phyloP scores from a whole-genome alignment of 2,888 invertebrate species.

The Cataglyphis livida region DNA sequence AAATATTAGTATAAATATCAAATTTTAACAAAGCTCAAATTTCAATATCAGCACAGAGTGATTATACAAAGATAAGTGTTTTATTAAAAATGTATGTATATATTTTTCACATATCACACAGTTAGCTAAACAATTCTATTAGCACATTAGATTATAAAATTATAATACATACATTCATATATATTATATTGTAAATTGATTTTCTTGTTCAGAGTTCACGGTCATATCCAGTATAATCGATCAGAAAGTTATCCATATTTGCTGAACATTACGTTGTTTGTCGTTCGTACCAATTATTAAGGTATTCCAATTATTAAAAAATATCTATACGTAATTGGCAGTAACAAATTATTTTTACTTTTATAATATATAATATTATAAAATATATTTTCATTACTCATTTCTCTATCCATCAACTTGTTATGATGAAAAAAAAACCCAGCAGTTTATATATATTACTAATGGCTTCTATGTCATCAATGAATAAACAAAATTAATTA shows the following conservation, averaged over 20 bases:
- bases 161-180: not conserved
- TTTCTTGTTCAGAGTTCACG: slow-evolving; percentile 15
- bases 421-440: not conserved
- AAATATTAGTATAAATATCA: not conserved
- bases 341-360: not conserved
- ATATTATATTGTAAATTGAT: not conserved
- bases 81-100: not conserved
- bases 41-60: not conserved
- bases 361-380: not conserved
- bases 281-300: not conserved
- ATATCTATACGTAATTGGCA: not conserved
- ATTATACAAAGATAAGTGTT: not conserved
- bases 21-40: not conserved
- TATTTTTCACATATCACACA: not conserved
- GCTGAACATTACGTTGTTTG: not conserved
- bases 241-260: not conserved
- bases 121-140: not conserved
- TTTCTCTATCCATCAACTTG: not conserved
- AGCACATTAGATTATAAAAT: not conserved
- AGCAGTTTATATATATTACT: not conserved
- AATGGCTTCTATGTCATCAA: not conserved
- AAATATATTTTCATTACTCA: not conserved
- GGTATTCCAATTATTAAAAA: not conserved
- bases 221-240: slow-evolving; percentile 2
- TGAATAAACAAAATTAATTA: not conserved